Evolutionary conservation across 2,113 vertebrate genomes (phyloP), one percentile per base, ranked within the genome.

Genomic region (Pithys albifrons): DNA sequence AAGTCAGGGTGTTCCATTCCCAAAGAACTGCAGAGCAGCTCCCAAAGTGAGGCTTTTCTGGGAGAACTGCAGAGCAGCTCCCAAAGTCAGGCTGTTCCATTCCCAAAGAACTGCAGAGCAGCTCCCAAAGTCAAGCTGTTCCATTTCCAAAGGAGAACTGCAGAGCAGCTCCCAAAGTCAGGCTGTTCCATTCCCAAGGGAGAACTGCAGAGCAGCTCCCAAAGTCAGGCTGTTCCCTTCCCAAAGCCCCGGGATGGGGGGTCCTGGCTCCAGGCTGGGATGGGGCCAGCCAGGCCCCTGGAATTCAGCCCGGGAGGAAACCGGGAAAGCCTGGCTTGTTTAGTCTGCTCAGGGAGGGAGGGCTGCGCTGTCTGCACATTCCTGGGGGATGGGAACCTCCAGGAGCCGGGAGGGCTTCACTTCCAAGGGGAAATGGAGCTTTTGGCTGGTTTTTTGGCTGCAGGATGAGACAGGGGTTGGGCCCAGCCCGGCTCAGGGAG

Each of bases 391-490:
- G 11, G 52, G 51, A 89, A 41, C n/a, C 65, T 4, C 51, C 23
- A 0, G 62, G 41, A 66, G 12, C 1, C 0, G 8, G 9, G 10
- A 3, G 49, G 45, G 9, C 22, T 33, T 19, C 6, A 2, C 29
- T 87, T 74, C 72, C 23, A 24, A 65, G 39, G 69, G 48, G 41
- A 65, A 91, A 84, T 62, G 0, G 7, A 46, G n/a, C 12, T 89
- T 52, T 66, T 58, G 80, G 84, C 76, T 15, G 1, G 8, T 54
- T n/a, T 20, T 33, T 5, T 0, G 14, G 61, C 82, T 16, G 17
- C 27, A 2, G n/a, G 49, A 27, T 1, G 29, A 62, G 91, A 67
- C 1, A 0, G 17, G 61, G 72, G 39, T 1, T 29, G 31, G 45
- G 65, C 31, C 19, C 8, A 2, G 70, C 31, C 45, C 14, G 14